Evolutionary conservation across 2,113 vertebrate genomes (phyloP), one percentile per base, ranked within the genome.

Genomic region (Murina feae): DNA sequence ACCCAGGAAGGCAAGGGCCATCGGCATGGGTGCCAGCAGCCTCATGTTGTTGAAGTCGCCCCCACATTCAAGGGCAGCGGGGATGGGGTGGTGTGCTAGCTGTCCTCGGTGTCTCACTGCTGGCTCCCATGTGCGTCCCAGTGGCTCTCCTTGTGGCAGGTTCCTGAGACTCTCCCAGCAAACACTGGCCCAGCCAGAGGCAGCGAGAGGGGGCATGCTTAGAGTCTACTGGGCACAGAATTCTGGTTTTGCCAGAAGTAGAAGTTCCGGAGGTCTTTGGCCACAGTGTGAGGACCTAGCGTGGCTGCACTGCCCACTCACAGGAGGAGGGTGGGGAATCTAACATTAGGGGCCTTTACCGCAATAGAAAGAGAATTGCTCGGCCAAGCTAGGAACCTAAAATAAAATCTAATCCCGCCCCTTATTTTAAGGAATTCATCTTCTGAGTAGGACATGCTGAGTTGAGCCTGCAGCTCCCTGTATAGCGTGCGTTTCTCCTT

Each of bases 1-100:
- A 2, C 23, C 47, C 47, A 4, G 35, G 28, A 4, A 51, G 32
- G 25, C 12, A 4, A 68, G 74, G n/a, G 25, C 25, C 0, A 8
- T 14, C 68, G 49, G 9, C 23, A 6, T 9, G 66, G 47, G 0
- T 1, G 0, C 0, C 0, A 25, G 23, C 55, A 58, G 55, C 23
- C 58, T 60, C 58, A 10, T 28, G 23, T 60, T 60, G 58, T 28
- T 60, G 58, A 60, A 28, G 58, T 60, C 23, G 9, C 23, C 23
- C 9, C 58, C 1, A 21, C 53, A 0, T 23, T 44, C 44, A 44
- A 0, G 4, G 39, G 4, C 4, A 17, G 37, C 25, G 10, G 7
- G 35, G 60, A 4, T 4, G 0, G 23, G 35, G 35, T 2, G 23
- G 4, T 2, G 12, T 3, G 11, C 2, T 5, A 13, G 37, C 49